A percentile compares a stretch with the other conserved stretches of the same genome.
phyloP scores from a whole-genome alignment of 35 echinoderm and acorn worm species.

The Eucidaris tribuloides region DNA sequence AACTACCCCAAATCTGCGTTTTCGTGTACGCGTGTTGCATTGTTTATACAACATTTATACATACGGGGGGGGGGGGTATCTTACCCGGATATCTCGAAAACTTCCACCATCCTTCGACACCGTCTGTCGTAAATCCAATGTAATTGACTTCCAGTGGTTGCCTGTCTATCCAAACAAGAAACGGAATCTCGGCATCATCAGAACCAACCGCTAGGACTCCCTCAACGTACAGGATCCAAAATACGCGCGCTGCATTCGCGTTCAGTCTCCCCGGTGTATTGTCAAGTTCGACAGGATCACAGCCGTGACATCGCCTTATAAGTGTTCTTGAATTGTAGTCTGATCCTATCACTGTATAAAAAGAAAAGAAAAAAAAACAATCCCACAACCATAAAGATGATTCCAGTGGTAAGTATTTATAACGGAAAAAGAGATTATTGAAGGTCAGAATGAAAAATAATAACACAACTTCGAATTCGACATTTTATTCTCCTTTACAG shows the following conservation, averaged over 20 bases:
- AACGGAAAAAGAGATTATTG: too few relatives aligned
- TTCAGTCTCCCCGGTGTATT: background rate
- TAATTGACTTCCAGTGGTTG: conserved; percentile 10
- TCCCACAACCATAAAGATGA: too few relatives aligned
- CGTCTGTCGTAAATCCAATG: conserved; percentile 1
- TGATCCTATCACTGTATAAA: background rate
- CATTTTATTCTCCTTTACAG: too few relatives aligned
- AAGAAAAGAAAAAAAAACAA: too few relatives aligned
- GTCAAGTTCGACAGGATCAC: background rate
- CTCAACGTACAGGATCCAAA: background rate
- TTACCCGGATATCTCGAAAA: conserved; percentile 4
- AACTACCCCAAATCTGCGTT: too few relatives aligned
- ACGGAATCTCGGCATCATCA: background rate
- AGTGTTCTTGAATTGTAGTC: background rate
- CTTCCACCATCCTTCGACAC: background rate
- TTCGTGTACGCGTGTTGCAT: too few relatives aligned
- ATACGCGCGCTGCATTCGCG: background rate
- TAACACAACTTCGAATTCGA: too few relatives aligned
- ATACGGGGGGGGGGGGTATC: too few relatives aligned
- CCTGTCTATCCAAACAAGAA: conserved; percentile 2
- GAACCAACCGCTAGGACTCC: conserved; percentile 4
- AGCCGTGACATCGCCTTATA: background rate
- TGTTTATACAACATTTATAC: too few relatives aligned
- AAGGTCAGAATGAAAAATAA: too few relatives aligned
- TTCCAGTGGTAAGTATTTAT: too few relatives aligned